Evolutionary conservation across 2,113 vertebrate genomes (phyloP), one percentile per base, ranked within the genome.

Genomic region (Noturus placidus): DNA sequence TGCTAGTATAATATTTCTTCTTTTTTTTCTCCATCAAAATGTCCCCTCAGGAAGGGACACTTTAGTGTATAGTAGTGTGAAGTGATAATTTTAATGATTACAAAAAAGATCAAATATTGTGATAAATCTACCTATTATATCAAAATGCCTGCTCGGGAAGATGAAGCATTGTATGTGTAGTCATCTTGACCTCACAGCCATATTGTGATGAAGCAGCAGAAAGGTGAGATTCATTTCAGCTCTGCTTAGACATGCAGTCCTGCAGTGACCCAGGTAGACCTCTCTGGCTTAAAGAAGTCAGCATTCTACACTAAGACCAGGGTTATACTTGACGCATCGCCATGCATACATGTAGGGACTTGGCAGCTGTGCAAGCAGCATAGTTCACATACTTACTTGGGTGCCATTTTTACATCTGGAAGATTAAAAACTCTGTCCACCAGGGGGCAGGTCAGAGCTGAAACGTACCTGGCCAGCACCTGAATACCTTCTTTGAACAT

Each of bases 131-230:
- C n/a, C 57, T 52, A 61, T 65, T 77, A 77, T 77, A 89, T 65
- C 76, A 22, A 70, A 87, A n/a, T 81, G 63, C 70, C 76, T 35
- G 76, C 38, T 88, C 72, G 74, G 69, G 83, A 74, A 86, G 61
- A 88, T 46, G 83, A 42, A 70, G 65, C 67, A 69, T n/a, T 65
- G 59, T 56, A 79, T 78, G 78, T 87, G 77, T 83, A 86, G 83
- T 30, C n/a, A 81, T 59, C 83, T 70, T 52, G 61, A 87, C 88
- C 38, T 69, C 30, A 52, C 35, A 82, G 65, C 61, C 30, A 86
- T 93, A 94, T 92, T 94, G 87, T 93, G 93, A 93, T 89, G 92
- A 94, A 95, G 92, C 94, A 95, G 94, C 95, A 95, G 88, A 94
- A 95, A 93, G 90, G 93, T 57, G 86, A 93, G 94, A 95, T 94